Base-by-base conservation (phyloP, 1,140 invertebrate species). In the Orius insidiosus region DNA sequence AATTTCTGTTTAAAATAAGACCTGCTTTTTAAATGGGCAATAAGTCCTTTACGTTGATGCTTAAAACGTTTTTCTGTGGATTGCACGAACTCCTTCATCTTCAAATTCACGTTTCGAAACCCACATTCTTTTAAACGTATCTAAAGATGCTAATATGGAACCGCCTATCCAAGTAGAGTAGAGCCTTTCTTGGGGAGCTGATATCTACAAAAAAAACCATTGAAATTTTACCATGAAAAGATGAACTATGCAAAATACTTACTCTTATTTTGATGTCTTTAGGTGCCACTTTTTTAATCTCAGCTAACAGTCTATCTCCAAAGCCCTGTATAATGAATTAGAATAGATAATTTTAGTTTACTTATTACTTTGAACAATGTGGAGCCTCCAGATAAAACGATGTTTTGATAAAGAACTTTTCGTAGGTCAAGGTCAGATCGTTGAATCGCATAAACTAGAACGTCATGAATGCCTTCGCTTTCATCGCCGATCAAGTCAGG, bases 121-220 rank as follows among this genome's bases (percentile, higher is more conserved):
- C 94, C 95, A 98, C 89, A 99, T 98, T 66, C 94, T 92, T 60
- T 92, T 90, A 68, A 99, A 99, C 5, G 95, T 97, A 63, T 98
- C 95, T 42, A 99, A 70, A n/a, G 92, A 95, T 14, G 94, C 95
- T 51, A 99, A 71, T 68, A 98, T 99, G 2, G 94, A 98, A 41
- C 95, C 95, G 38, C 90, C 95, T 59, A 98, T 98, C 95, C 95
- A 98, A 34, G 95, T 98, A 2, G 93, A 97, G 64, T 96, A 98
- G 10, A 98, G 66, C 53, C 95, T 75, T 71, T 98, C 95, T 69
- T 96, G 90, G 5, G 93, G 92, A 39, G 93, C 92, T 46, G 88
- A 92, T 69, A 96, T 95, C 85, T 92, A 56, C 9, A 60, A 56
- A 16, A 53, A 4, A 40, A 18, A 24, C 24, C 24, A 41, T 6